Percentiles rank a stretch among this genome's conserved stretches.
Conservation (phyloP, 1,140 invertebrate genomes). For the Periplaneta americana region DNA sequence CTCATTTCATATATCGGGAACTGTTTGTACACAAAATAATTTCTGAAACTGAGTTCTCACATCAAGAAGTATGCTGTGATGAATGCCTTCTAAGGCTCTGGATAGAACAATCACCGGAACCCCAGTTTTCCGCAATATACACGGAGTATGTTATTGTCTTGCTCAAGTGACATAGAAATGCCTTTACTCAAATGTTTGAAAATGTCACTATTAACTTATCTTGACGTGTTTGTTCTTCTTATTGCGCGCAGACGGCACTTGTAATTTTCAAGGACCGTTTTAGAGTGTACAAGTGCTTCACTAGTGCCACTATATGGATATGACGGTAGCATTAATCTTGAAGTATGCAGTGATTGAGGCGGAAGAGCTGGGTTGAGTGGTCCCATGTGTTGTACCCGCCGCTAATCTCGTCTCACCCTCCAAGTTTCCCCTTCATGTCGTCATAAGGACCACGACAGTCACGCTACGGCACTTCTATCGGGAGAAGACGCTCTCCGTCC, state of each 20-base stretch:
- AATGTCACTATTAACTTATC: not conserved
- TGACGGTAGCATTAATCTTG: not conserved
- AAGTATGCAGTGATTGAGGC: not conserved
- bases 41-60: too few relatives aligned
- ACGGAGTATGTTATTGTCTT: too few relatives aligned
- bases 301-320: too few relatives aligned
- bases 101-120: too few relatives aligned
- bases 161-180: not conserved
- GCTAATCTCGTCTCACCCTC: not conserved
- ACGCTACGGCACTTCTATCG: not conserved
- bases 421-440: not conserved
- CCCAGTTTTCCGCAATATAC: too few relatives aligned
- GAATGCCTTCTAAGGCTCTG: too few relatives aligned
- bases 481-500: not conserved
- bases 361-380: not conserved
- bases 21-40: too few relatives aligned
- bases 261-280: not conserved
- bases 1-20: too few relatives aligned
- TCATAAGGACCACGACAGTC: not conserved
- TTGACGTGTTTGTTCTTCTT: not conserved
- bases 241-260: not conserved
- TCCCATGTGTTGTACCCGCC: not conserved
- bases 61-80: too few relatives aligned
- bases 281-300: not conserved
- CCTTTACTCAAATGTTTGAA: not conserved